A percentile compares a stretch with the other conserved stretches of the same genome.
Evolutionary conservation across 2,797 vertebrate species (phyloP).

Genomic region (Enteromius argenteus): DNA sequence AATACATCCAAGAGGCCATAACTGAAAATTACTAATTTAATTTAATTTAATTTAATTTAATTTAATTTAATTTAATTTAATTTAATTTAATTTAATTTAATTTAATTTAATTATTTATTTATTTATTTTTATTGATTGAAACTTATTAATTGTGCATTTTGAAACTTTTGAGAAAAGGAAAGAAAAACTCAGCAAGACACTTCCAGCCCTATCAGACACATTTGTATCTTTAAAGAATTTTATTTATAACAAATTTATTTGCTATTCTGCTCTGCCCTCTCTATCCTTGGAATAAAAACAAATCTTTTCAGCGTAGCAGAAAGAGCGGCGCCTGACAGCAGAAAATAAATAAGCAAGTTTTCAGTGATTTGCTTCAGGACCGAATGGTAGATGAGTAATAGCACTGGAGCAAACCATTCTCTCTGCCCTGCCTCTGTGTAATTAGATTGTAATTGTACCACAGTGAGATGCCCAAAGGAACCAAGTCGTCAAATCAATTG

Average conservation of each 20-base stretch:
- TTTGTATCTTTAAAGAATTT: background rate
- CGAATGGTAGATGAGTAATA: slow-evolving; percentile 22
- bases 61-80: too few species aligned
- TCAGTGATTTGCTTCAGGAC: slow-evolving; percentile 3
- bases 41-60: too few species aligned
- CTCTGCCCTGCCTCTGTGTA: slow-evolving; percentile 23
- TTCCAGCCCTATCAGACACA: background rate
- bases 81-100: too few species aligned
- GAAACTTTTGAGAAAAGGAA: background rate
- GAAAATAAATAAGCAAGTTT: slow-evolving; percentile 23
- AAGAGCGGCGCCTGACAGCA: background rate
- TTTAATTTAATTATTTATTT: too few species aligned
- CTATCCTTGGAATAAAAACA: background rate
- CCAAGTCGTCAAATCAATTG: slow-evolving; percentile 15
- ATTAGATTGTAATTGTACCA: slow-evolving; percentile 37
- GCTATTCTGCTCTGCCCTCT: background rate
- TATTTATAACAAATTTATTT: background rate
- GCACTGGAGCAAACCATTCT: background rate
- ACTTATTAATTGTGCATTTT: background rate
- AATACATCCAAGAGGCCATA: background rate
- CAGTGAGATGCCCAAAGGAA: slow-evolving; percentile 38
- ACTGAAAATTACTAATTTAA: background rate
- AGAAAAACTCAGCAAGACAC: background rate
- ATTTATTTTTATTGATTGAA: background rate
- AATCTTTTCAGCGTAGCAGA: background rate